phyloP scores from a whole-genome alignment of 2,113 vertebrate genomes.

The Dasypus novemcinctus region DNA sequence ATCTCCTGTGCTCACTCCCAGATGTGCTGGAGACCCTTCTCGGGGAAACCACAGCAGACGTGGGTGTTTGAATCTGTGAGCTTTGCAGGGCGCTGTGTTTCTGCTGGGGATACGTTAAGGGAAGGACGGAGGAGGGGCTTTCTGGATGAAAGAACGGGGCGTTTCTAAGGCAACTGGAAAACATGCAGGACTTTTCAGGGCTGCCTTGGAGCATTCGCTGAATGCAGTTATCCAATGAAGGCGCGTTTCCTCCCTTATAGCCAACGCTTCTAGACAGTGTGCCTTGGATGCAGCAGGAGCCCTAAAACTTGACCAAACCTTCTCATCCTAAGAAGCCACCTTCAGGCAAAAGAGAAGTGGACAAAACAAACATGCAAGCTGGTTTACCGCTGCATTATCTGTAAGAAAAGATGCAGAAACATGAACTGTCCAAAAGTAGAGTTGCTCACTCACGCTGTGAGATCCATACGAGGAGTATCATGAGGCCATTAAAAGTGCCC shows the following conservation, averaged over 20 bases:
- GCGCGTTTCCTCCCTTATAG: too few species aligned
- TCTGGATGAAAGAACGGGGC: not conserved
- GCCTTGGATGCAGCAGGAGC: fast-evolving
- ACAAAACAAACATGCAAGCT: not conserved
- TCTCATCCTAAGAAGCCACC: not conserved
- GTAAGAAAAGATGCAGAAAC: not conserved
- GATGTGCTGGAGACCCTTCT: not conserved
- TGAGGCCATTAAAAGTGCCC: not conserved
- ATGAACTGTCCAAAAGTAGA: fast-evolving
- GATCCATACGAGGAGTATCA: fast-evolving
- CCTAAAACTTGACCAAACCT: fast-evolving
- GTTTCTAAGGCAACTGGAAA: not conserved
- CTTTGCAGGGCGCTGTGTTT: not conserved
- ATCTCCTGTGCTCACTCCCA: fast-evolving
- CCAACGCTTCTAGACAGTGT: not conserved
- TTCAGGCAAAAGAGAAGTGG: not conserved
- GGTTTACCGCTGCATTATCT: not conserved
- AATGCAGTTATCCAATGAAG: not conserved
- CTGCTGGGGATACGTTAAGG: fast-evolving
- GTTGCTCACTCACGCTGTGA: fast-evolving
- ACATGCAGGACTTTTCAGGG: not conserved
- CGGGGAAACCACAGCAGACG: not conserved
- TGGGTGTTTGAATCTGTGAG: not conserved
- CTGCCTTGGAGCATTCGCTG: not conserved
- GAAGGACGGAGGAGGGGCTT: not conserved